Conservation (phyloP, 2,113 vertebrate genomes). For the Oryzias melastigma region DNA sequence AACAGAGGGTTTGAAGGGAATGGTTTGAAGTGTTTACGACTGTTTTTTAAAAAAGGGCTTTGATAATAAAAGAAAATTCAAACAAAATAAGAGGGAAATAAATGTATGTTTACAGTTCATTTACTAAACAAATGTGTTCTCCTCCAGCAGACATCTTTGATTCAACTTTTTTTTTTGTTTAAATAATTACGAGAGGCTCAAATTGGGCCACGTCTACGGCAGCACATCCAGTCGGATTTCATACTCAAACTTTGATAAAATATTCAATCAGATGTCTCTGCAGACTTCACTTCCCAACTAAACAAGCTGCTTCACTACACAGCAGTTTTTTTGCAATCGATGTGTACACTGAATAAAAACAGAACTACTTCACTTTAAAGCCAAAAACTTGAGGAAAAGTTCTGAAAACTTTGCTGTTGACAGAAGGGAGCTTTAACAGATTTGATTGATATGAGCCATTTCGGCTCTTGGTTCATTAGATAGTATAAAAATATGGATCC, state of each 20-base stretch:
- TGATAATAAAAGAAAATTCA: conserved; percentile 14
- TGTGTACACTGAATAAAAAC: no score
- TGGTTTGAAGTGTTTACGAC: conserved; percentile 45
- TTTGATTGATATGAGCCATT: no score
- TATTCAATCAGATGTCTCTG: conserved; percentile 55
- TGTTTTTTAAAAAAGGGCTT: conserved; percentile 21
- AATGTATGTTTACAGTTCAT: no score
- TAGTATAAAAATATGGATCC: no score
- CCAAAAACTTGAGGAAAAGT: no score
- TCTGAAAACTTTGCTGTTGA: no score
- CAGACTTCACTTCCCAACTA: conserved; percentile 43
- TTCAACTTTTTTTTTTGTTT: neutral
- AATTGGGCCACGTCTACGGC: conserved; percentile 29
- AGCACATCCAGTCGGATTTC: conserved; percentile 40
- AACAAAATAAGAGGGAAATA: neutral
- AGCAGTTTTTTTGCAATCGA: conserved; percentile 9
- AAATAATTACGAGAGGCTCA: conserved; percentile 12
- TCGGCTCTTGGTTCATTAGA: no score
- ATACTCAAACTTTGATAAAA: conserved; percentile 57
- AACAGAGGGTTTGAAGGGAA: conserved; percentile 13
- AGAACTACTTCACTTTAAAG: no score
- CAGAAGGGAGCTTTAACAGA: no score
- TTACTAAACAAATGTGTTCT: no score
- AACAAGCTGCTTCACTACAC: conserved; percentile 47
- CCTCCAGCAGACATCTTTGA: no score